Percentiles rank a stretch among this genome's conserved stretches.
Conservation (phyloP, 1,140 invertebrate genomes). For the Spodoptera litura region DNA sequence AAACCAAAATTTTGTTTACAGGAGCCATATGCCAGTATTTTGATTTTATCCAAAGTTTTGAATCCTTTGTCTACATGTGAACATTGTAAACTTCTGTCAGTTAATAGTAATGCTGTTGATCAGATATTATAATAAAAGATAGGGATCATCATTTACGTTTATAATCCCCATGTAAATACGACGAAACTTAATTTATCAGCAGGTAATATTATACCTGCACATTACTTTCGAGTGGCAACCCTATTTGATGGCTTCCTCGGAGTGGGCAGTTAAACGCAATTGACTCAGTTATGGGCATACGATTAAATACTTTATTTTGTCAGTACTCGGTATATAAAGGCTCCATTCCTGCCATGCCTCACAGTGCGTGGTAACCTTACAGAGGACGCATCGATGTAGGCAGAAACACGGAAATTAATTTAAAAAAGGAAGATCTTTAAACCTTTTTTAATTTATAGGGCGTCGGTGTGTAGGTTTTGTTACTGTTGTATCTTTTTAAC, state of each 20-base stretch:
- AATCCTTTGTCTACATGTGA: too few relatives aligned
- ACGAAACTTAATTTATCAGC: background rate
- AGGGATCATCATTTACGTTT: too few relatives aligned
- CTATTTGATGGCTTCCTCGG: background rate
- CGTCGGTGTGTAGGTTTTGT: too few relatives aligned
- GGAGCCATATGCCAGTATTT: too few relatives aligned
- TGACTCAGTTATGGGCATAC: conserved; percentile 45
- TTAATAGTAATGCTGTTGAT: too few relatives aligned
- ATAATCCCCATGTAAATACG: too few relatives aligned
- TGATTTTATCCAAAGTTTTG: too few relatives aligned
- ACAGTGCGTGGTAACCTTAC: background rate
- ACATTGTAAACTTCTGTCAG: too few relatives aligned
- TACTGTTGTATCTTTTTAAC: too few relatives aligned
- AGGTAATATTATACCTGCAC: background rate
- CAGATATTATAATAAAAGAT: too few relatives aligned
- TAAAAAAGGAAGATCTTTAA: background rate
- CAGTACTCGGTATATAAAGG: background rate
- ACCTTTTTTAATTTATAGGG: background rate
- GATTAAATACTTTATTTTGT: conserved; percentile 45
- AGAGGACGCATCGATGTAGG: background rate
- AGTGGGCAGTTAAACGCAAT: conserved; percentile 41
- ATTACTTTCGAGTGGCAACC: conserved; percentile 1
- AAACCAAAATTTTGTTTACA: too few relatives aligned
- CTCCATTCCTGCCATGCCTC: background rate
- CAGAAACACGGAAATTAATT: background rate